Evolutionary conservation across 2,113 vertebrate species (phyloP), one percentile per base, ranked within the genome.

Genomic region (Lepus americanus): DNA sequence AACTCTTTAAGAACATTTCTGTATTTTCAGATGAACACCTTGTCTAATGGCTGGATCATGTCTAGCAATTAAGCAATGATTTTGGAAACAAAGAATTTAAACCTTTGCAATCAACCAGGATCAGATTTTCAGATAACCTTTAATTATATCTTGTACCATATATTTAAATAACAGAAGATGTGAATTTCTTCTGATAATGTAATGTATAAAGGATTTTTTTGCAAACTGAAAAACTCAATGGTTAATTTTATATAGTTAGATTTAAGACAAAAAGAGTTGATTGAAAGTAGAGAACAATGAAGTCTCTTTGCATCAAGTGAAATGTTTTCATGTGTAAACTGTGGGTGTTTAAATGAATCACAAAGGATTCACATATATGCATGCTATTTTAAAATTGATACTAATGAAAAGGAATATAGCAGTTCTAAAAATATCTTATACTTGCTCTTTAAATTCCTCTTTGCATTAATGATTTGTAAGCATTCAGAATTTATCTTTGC

Each of bases 1-100:
- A 63, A 72, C n/a, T 59, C 31, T 61, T 82, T 74, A 51, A 66
- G 20, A 80, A 61, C n/a, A 72, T 61, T n/a, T 0, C 2, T 88
- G n/a, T 49, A 85, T 49, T 95, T 94, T 51, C 59, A 88, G 44
- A 67, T 70, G 29, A 92, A 77, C 22, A 77, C 13, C 3, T 70
- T 51, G 3, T 16, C 59, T 80, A n/a, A 0, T 63, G 5, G 22
- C 23, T 59, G 29, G 29, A 0, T 82, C 27, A 25, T 53, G 9
- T 72, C 29, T 88, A 7, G 0, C 14, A 84, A 59, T 27, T 84
- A 63, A 53, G 70, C 61, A 20, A 53, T 23, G 0, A 73, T 63
- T 92, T n/a, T 67, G 16, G 61, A 86, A 66, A 9, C 11, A 83
- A 53, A 84, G 1, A 89, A 69, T 90, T 9, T 20, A 27, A 36